These are phyloP conservation scores for Dolichopus griseipennis DNA, from an alignment of 2,888 invertebrate genomes.

Conservation along the genomic window DNA sequence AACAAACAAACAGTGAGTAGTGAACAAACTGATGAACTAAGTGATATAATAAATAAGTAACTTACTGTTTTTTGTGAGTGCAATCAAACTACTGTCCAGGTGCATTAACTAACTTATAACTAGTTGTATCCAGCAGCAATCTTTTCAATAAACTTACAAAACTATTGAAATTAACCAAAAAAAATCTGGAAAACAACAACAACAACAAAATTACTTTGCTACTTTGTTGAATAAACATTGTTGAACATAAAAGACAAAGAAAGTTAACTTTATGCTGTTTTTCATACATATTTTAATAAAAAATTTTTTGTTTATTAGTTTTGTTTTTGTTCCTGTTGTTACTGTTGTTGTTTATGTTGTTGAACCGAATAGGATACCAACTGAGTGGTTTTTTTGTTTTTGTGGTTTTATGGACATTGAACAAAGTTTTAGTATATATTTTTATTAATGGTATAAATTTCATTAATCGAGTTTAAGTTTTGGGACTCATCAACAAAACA, in stretches of 20 bases:
- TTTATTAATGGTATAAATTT: slow-evolving; percentile 3
- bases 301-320: too few species aligned
- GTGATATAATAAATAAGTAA: background rate
- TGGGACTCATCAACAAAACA: too few species aligned
- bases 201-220: background rate
- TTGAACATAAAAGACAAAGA: background rate
- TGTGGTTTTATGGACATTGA: slow-evolving; percentile 2
- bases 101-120: background rate
- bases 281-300: background rate
- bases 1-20: background rate
- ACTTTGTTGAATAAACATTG: slow-evolving; percentile 1
- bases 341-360: background rate
- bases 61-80: background rate
- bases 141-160: background rate
- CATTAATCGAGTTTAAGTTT: background rate
- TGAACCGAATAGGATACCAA: background rate
- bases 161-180: too few species aligned
- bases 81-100: background rate
- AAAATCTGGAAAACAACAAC: background rate
- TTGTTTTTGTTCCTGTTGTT: too few species aligned
- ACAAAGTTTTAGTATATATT: background rate
- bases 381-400: background rate
- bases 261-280: background rate
- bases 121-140: background rate
- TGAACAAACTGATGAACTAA: background rate